Percentiles rank a stretch among this genome's conserved stretches.
These are phyloP conservation scores for Bufotes viridis DNA, from an alignment of 2,797 vertebrate genomes.

Conservation along the genomic window DNA sequence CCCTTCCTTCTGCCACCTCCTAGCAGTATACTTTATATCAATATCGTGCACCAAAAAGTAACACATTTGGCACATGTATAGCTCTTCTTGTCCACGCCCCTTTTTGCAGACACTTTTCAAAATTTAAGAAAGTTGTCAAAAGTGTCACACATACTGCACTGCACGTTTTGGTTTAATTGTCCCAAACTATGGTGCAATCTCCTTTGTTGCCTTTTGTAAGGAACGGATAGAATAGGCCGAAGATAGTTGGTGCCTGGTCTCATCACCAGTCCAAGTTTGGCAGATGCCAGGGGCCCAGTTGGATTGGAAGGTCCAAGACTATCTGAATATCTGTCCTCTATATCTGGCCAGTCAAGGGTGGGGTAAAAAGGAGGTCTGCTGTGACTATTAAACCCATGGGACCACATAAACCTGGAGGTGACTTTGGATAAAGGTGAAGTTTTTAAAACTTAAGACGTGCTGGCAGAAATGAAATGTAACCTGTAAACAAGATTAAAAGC, in stretches of 20 bases:
- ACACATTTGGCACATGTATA: too few relatives aligned
- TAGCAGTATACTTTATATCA: too few relatives aligned
- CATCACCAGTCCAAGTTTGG: neutral
- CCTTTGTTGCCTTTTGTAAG: neutral
- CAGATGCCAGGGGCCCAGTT: neutral
- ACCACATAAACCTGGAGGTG: neutral
- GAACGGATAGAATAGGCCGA: neutral
- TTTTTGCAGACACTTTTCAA: too few relatives aligned
- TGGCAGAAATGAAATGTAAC: constrained; percentile 15
- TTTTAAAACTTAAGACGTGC: neutral
- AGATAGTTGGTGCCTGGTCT: neutral
- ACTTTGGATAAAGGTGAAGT: neutral
- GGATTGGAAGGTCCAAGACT: neutral
- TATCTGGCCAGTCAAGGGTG: neutral
- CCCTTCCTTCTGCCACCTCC: too few relatives aligned
- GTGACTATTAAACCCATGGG: neutral
- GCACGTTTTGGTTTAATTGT: too few relatives aligned
- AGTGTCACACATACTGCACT: too few relatives aligned
- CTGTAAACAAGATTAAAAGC: constrained; percentile 43
- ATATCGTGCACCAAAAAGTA: too few relatives aligned
- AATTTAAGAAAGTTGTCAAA: too few relatives aligned
- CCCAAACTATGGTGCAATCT: too few relatives aligned
- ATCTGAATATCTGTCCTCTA: neutral
- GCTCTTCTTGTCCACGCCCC: too few relatives aligned
- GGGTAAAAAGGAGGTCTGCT: neutral